Evolutionary conservation across 2,888 invertebrate species (phyloP), one percentile per base, ranked within the genome.

Genomic region (Chrysolina oricalcia): DNA sequence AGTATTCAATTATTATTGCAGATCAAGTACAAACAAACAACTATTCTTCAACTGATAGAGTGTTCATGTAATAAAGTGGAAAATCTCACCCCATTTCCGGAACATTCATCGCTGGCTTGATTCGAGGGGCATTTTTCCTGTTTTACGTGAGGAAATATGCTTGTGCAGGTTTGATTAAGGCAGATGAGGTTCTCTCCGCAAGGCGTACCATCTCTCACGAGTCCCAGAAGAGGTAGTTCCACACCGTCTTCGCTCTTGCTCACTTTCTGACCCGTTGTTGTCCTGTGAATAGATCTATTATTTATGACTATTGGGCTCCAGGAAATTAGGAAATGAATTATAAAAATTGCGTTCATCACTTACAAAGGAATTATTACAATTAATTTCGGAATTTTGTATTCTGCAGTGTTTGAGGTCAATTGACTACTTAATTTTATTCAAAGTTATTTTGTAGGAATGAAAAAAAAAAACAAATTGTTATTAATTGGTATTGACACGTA

Each of bases 151-250:
- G 95, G 95, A 90, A 94, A 95, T 84, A 96, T 92, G 88, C 94
- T 95, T 78, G 94, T 93, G 90, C 98, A 98, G 70, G 96, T 95
- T 90, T 97, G 97, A 91, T 97, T 97, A 85, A 97, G 92, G 91
- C 98, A 99, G 85, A 98, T 95, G 89, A 95, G 92, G 90, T 96
- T 95, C 86, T 96, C 95, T 10, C 97, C 97, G 89, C 98, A 98
- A 53, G 96, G 95, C 17, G 98, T 97, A 23, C 98, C 98, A 89
- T 98, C 98, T 82, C 93, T 92, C 73, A 98, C 98, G 84, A 98
- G 91, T 2, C 98, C 98, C 86, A 96, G 91, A n/a, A 93, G 93
- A 15, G 93, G 92, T 84, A 94, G 93, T 62, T 90, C 89, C 17
- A 73, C 72, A 35, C 69, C 43, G 19, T 72, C 73, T 53, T 69